These are phyloP conservation scores for Magallana gigas DNA, from an alignment of 1,140 invertebrate genomes.

Conservation along the genomic window DNA sequence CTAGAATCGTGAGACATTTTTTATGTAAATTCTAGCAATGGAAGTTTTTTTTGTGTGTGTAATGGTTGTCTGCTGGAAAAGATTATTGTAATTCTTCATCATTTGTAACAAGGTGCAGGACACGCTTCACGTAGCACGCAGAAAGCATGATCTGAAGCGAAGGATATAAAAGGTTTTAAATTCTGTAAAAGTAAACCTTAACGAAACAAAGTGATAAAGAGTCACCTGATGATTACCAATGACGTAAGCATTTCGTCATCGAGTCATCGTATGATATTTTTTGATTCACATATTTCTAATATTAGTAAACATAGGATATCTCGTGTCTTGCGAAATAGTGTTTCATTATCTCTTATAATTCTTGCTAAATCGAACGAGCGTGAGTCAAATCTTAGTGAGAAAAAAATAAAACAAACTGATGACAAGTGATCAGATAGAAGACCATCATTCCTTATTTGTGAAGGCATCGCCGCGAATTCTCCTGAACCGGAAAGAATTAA, in stretches of 20 bases:
- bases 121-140: background rate
- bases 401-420: background rate
- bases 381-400: too few species aligned
- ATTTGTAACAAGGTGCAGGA: background rate
- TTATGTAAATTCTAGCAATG: slow-evolving; percentile 10
- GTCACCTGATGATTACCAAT: background rate
- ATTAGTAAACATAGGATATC: background rate
- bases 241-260: background rate
- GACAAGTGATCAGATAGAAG: background rate
- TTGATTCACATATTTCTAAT: background rate
- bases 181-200: too few species aligned
- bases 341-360: too few species aligned
- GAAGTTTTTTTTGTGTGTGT: background rate
- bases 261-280: background rate
- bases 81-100: slow-evolving; percentile 13
- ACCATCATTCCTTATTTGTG: background rate
- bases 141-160: background rate
- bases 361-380: too few species aligned
- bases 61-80: background rate
- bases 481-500: background rate
- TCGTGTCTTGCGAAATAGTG: too few species aligned
- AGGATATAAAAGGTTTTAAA: too few species aligned
- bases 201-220: too few species aligned
- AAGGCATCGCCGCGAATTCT: background rate
- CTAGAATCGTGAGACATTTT: background rate